Conservation (phyloP, 1,140 invertebrate species). For the Drosophila nikananu region DNA sequence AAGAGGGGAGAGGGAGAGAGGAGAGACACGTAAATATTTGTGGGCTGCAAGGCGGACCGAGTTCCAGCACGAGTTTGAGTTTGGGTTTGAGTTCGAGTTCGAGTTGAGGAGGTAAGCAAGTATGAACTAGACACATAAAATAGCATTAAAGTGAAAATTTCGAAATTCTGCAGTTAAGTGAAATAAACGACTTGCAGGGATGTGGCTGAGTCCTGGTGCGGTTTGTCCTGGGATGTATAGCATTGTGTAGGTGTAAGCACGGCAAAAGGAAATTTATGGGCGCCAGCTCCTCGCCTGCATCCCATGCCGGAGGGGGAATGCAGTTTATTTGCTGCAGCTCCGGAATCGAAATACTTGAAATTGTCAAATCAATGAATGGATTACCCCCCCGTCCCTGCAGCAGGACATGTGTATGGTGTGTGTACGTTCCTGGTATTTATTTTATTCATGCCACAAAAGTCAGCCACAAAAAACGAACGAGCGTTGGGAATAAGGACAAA, state of each 20-base stretch:
- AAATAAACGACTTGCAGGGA: constrained; percentile 42
- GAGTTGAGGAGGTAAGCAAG: constrained; percentile 26
- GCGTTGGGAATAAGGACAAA: constrained; percentile 7
- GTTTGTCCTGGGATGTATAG: not conserved
- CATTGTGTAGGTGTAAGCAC: constrained; percentile 1
- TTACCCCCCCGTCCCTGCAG: constrained; percentile 4
- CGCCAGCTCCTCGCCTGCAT: not conserved
- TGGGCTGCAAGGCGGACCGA: not conserved
- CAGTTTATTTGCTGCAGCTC: constrained; percentile 15
- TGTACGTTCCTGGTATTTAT: constrained; percentile 26
- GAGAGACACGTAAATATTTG: constrained; percentile 26
- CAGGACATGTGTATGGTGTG: constrained; percentile 5
- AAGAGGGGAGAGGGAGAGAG: constrained; percentile 10
- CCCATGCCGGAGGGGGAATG: not conserved
- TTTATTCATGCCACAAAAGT: constrained; percentile 54
- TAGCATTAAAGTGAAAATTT: constrained; percentile 49
- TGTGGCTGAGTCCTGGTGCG: not conserved
- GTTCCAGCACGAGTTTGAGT: not conserved
- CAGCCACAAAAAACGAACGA: constrained; percentile 40
- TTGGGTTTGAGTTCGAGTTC: not conserved
- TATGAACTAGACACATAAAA: constrained; percentile 50
- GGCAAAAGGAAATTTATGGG: constrained; percentile 12
- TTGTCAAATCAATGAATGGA: constrained; percentile 46
- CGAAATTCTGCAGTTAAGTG: constrained; percentile 40
- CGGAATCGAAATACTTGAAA: constrained; percentile 40